A percentile compares a stretch with the other conserved stretches of the same genome.
These are phyloP conservation scores for Hystrix cristata DNA, from an alignment of 2,113 vertebrate genomes.

Conservation along the genomic window DNA sequence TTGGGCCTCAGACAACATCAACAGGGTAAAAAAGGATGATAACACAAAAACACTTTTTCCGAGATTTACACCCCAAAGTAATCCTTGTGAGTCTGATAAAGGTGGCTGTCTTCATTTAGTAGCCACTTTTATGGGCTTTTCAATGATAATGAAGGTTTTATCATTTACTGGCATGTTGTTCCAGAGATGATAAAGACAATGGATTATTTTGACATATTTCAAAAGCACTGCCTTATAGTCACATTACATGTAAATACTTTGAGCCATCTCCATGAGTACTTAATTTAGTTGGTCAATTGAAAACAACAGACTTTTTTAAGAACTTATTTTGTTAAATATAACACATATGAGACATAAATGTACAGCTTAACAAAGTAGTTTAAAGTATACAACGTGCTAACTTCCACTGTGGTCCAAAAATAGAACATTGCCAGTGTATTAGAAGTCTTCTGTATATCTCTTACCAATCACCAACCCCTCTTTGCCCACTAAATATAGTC, in stretches of 20 bases:
- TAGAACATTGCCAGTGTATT: background rate
- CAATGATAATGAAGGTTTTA: constrained; percentile 28
- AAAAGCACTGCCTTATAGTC: constrained; percentile 1
- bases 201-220: constrained; percentile 17
- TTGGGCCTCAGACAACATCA: constrained; percentile 36
- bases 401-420: background rate
- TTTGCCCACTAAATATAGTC: background rate
- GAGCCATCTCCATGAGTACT: background rate
- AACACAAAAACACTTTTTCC: constrained; percentile 12
- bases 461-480: background rate
- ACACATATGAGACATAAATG: constrained; percentile 21
- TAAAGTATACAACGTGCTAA: constrained; percentile 34
- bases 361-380: constrained; percentile 43
- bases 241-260: constrained; percentile 32
- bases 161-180: constrained; percentile 27
- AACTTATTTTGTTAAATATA: background rate
- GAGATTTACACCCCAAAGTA: background rate
- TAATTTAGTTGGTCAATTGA: constrained; percentile 11
- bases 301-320: constrained; percentile 18
- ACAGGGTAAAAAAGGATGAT: background rate
- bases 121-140: background rate
- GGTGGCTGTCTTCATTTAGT: constrained; percentile 29
- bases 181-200: constrained; percentile 14
- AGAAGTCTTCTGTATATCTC: background rate
- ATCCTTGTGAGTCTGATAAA: background rate